A percentile compares a stretch with the other conserved stretches of the same genome.
Conservation (phyloP, 2,797 vertebrate genomes). For the Hyperoplus immaculatus region DNA sequence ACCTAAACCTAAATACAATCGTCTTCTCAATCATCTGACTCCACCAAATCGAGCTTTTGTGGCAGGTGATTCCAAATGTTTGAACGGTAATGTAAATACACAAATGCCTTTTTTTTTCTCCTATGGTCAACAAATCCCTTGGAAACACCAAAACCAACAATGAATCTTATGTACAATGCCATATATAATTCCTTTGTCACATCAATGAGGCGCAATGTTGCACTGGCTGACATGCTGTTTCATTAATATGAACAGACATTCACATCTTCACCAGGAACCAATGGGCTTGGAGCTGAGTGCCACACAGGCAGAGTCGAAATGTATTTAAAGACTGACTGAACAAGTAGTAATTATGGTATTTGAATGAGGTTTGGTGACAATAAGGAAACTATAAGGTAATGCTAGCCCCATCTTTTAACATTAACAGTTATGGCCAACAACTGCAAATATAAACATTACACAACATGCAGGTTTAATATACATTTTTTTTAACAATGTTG, state of each 20-base stretch:
- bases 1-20: too few relatives aligned
- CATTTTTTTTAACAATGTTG: slow-evolving; percentile 27
- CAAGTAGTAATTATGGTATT: not conserved
- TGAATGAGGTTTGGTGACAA: slow-evolving; percentile 20
- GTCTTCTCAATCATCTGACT: too few relatives aligned
- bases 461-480: not conserved
- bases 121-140: not conserved
- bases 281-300: not conserved
- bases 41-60: too few relatives aligned
- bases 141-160: not conserved
- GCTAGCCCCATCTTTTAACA: not conserved
- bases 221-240: not conserved
- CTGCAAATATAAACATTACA: too few relatives aligned
- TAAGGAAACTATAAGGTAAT: not conserved
- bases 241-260: not conserved
- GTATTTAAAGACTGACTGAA: not conserved
- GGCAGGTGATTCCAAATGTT: too few relatives aligned
- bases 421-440: not conserved
- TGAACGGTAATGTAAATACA: too few relatives aligned
- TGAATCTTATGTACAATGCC: not conserved
- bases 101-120: not conserved
- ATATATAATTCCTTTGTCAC: too few relatives aligned
- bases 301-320: not conserved
- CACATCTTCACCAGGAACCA: not conserved
- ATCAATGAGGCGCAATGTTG: not conserved